A percentile compares a stretch with the other conserved stretches of the same genome.
Conservation (phyloP, 2,797 vertebrate species). For the Lacerta viridis region DNA sequence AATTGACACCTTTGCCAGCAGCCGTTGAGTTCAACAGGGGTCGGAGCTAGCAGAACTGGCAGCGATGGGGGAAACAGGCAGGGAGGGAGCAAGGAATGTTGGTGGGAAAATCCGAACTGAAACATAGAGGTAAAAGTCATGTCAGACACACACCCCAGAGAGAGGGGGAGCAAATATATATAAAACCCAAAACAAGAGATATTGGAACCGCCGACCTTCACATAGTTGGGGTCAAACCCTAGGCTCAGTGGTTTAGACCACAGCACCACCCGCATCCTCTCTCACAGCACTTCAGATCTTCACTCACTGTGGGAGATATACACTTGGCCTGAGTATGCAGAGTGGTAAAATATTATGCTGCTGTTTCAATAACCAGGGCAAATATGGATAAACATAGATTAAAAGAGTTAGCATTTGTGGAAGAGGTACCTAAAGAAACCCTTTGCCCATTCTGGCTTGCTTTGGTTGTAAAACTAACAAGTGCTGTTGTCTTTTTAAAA, state of each 20-base stretch:
- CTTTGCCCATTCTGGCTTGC: not conserved
- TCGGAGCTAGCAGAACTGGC: slow-evolving; percentile 71
- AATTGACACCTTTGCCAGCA: not conserved
- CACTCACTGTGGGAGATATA: not conserved
- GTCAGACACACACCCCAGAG: slow-evolving; percentile 66
- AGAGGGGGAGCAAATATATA: slow-evolving; percentile 69
- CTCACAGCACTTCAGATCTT: not conserved
- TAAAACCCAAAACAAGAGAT: slow-evolving; percentile 69
- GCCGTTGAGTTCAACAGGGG: slow-evolving; percentile 52
- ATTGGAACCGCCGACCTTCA: not conserved
- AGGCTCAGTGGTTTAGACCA: too few relatives aligned
- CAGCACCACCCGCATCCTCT: not conserved
- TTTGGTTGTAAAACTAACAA: not conserved
- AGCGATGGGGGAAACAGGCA: not conserved
- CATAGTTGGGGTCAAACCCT: slow-evolving; percentile 3
- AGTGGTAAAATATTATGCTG: not conserved
- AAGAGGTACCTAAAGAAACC: not conserved
- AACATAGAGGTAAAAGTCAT: slow-evolving; percentile 68
- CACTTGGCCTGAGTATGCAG: not conserved
- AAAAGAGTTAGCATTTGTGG: not conserved
- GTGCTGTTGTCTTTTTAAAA: too few relatives aligned
- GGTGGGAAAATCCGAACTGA: slow-evolving; percentile 37
- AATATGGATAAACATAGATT: not conserved
- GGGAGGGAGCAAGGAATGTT: not conserved
- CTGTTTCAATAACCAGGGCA: not conserved